Evolutionary conservation across 2,797 vertebrate genomes (phyloP), one percentile per base, ranked within the genome.

Genomic region (Danio aesculapii): DNA sequence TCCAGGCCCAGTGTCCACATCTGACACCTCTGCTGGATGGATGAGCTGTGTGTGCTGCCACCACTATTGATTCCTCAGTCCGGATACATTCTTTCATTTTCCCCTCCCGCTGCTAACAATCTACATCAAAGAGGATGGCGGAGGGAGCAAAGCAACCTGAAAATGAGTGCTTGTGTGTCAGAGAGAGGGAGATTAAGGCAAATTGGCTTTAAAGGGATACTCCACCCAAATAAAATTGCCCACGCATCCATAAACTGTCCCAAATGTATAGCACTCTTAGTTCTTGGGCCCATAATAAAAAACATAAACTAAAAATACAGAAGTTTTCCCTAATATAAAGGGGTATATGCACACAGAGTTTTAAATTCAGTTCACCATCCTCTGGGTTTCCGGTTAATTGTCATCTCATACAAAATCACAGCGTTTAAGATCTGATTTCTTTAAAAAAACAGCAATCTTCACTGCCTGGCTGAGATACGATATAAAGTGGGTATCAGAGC

Each of bases 1-100:
- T 73, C 83, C 86, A 85, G 84, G 83, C 85, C 16, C 81, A 86
- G 84, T 88, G 90, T 90, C 88, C 84, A 17, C 85, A 85, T 87
- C 63, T 64, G 84, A 86, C 86, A 89, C 90, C 82, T 84, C 10
- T 17, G 43, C 76, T 70, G 83, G 87, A 92, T 90, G 88, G 88
- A 92, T 91, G 90, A 86, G 81, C 83, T 88, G 83, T 86, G 88
- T 30, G 30, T 86, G 83, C 86, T 64, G 84, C 82, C 86, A 8
- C 19, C 7, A 64, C 84, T 92, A 92, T 92, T 86, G 90, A 93
- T 94, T 92, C 84, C 7, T 17, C 79, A 86, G 80, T 81, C 88
- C 85, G 81, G 88, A 89, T 64, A 81, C 77, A 84, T 76, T 88
- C 88, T 85, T 52, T 59, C 81, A 85, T 87, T 86, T 84, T 77